Percentiles rank a stretch among this genome's conserved stretches.
Evolutionary conservation across 2,888 invertebrate species (phyloP).

Genomic region (Caenorhabditis sinica): DNA sequence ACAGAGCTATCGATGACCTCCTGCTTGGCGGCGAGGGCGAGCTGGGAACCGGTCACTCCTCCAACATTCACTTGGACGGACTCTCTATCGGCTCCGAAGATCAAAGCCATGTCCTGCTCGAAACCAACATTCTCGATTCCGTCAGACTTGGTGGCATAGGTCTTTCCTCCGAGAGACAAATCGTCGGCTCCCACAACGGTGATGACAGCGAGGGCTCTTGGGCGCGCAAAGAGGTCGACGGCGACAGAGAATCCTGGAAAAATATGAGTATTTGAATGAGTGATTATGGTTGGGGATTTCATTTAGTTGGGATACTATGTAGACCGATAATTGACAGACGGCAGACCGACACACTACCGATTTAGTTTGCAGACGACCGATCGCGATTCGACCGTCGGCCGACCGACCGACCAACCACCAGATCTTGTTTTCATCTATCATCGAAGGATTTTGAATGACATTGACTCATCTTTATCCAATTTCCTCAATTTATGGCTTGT

Average conservation of each 20-base stretch:
- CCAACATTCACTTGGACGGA: conserved; percentile 62
- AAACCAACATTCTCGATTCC: conserved; percentile 62
- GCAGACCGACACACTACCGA: too few relatives aligned
- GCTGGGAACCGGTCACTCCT: conserved; percentile 69
- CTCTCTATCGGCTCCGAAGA: conserved; percentile 71
- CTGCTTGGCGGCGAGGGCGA: conserved; percentile 64
- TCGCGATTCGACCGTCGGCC: too few relatives aligned
- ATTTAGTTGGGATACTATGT: too few relatives aligned
- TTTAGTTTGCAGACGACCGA: too few relatives aligned
- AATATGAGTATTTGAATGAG: not conserved
- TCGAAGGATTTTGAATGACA: too few relatives aligned
- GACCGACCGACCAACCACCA: too few relatives aligned
- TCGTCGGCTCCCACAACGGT: conserved; percentile 62
- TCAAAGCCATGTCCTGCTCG: conserved; percentile 66
- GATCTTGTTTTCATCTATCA: too few relatives aligned
- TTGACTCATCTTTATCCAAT: too few relatives aligned
- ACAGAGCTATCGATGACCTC: conserved; percentile 56
- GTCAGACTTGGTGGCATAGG: conserved; percentile 54
- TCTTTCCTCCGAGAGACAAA: conserved; percentile 53
- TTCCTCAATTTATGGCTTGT: too few relatives aligned
- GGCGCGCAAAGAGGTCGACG: conserved; percentile 69
- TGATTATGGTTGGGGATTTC: not conserved
- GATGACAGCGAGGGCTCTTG: conserved; percentile 70
- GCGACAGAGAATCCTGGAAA: conserved; percentile 64
- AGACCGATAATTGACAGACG: too few relatives aligned